Evolutionary conservation across 2,888 invertebrate species (phyloP).

Genomic region (Drosophila mettleri): DNA sequence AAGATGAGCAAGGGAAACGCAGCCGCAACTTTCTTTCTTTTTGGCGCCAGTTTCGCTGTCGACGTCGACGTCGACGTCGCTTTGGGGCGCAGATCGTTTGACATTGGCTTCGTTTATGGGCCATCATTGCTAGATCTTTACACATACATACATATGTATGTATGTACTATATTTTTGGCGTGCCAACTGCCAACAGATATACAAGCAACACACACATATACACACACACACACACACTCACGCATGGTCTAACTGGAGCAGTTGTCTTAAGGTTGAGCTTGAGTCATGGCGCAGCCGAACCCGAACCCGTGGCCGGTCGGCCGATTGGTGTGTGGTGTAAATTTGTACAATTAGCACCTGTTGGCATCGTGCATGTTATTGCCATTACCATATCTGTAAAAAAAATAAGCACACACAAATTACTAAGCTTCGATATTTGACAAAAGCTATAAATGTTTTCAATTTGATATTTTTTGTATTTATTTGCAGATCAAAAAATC

Average conservation of each 20-base stretch:
- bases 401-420: not conserved
- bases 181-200: conserved; percentile 19
- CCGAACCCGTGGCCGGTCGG: not conserved
- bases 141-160: not conserved
- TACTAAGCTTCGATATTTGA: conserved; percentile 4
- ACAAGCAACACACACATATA: conserved; percentile 13
- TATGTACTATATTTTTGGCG: conserved; percentile 23
- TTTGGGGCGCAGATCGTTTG: conserved; percentile 51
- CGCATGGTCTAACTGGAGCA: conserved; percentile 47
- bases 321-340: conserved; percentile 32
- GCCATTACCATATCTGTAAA: conserved; percentile 51
- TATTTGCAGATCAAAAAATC: conserved; percentile 67
- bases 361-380: conserved; percentile 31
- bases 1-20: conserved; percentile 62
- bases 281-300: conserved; percentile 12
- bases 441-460: not conserved
- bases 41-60: conserved; percentile 30
- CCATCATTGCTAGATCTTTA: conserved; percentile 6
- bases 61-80: conserved; percentile 18
- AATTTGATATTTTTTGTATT: not conserved
- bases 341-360: conserved; percentile 72
- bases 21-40: conserved; percentile 69
- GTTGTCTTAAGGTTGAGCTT: conserved; percentile 22
- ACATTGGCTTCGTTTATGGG: conserved; percentile 56
- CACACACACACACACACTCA: conserved; percentile 11